Evolutionary conservation across 2,797 vertebrate genomes (phyloP).

Genomic region (Emys orbicularis): DNA sequence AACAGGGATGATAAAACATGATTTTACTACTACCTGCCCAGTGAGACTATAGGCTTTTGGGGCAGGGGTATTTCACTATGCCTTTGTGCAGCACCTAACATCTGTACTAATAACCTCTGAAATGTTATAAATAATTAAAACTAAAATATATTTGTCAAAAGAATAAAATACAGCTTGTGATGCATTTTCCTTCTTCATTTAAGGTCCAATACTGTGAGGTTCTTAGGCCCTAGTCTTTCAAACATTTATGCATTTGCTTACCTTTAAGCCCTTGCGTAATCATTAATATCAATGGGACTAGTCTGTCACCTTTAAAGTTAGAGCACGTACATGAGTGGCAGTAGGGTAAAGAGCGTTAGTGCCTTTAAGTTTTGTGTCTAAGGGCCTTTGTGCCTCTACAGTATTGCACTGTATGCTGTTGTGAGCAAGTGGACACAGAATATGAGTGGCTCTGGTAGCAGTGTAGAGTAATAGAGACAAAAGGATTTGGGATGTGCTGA

Average conservation of each 20-base stretch:
- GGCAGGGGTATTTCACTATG: background rate
- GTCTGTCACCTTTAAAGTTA: background rate
- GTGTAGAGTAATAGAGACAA: background rate
- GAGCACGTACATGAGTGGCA: background rate
- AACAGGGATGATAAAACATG: background rate
- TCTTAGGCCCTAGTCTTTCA: slow-evolving; percentile 9
- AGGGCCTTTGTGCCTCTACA: too few species aligned
- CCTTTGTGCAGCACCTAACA: background rate
- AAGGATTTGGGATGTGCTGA: background rate
- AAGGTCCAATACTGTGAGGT: background rate
- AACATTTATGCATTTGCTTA: slow-evolving; percentile 25
- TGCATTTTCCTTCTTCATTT: background rate
- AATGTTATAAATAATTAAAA: slow-evolving; percentile 56
- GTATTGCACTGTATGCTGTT: rapidly evolving
- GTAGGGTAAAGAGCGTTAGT: background rate
- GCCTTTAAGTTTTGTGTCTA: background rate
- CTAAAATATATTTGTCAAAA: slow-evolving; percentile 41
- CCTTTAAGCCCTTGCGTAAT: background rate
- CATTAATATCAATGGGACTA: background rate
- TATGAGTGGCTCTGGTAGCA: background rate
- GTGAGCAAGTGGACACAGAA: background rate
- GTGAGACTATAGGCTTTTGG: background rate
- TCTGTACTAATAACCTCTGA: slow-evolving; percentile 33
- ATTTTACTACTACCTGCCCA: background rate
- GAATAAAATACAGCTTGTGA: background rate